Conservation (phyloP, 1,140 invertebrate species). For the Hyphantria cunea region DNA sequence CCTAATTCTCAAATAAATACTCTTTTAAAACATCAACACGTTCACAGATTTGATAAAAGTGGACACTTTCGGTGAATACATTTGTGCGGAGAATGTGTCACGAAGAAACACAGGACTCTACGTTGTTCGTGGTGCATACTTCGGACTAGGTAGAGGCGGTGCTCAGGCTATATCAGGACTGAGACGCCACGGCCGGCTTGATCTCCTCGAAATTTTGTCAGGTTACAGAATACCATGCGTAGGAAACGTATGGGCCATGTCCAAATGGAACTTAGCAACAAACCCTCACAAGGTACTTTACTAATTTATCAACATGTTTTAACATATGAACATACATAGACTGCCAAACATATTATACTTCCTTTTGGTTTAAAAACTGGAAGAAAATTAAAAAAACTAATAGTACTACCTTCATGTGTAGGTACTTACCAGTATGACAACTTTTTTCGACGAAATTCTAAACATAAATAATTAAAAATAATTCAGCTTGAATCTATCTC, state of each 20-base stretch:
- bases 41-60: slow-evolving; percentile 30
- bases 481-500: too few relatives aligned
- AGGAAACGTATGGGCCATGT: slow-evolving; percentile 51
- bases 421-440: too few relatives aligned
- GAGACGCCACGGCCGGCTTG: slow-evolving; percentile 47
- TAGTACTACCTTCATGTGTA: too few relatives aligned
- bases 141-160: slow-evolving; percentile 54
- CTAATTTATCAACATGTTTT: neutral
- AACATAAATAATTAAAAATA: too few relatives aligned
- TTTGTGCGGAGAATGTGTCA: slow-evolving; percentile 49
- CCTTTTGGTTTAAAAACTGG: too few relatives aligned
- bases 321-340: too few relatives aligned
- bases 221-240: slow-evolving; percentile 48
- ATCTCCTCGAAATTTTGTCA: slow-evolving; percentile 51
- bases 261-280: slow-evolving; percentile 44
- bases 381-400: too few relatives aligned
- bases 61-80: slow-evolving; percentile 55
- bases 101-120: slow-evolving; percentile 31
- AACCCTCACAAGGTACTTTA: slow-evolving; percentile 48
- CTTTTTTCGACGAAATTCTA: too few relatives aligned
- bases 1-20: too few relatives aligned
- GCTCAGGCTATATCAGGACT: slow-evolving; percentile 52
- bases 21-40: too few relatives aligned
- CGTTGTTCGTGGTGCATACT: slow-evolving; percentile 41
- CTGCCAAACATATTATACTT: too few relatives aligned